Evolutionary conservation across 2,113 vertebrate genomes (phyloP).

Genomic region (Xenus cinereus): DNA sequence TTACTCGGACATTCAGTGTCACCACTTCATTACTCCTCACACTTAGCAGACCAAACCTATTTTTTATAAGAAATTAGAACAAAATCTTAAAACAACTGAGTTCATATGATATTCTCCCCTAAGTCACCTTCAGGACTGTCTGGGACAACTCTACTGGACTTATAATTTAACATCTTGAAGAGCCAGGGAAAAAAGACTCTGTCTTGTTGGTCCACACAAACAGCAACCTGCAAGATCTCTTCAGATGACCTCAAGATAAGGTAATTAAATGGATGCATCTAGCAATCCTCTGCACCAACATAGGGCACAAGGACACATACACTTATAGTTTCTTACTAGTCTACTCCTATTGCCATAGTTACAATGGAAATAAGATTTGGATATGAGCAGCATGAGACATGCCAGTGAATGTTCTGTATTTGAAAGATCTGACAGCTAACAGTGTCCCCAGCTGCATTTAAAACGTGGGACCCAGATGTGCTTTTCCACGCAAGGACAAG

Average conservation of each 20-base stretch:
- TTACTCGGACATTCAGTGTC: neutral
- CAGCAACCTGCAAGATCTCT: neutral
- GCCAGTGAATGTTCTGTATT: neutral
- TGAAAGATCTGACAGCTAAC: slow-evolving; percentile 12
- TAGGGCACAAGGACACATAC: neutral
- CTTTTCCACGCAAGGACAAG: neutral
- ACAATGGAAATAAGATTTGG: neutral
- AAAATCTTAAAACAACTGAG: neutral
- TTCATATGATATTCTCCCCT: neutral
- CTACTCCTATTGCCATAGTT: slow-evolving; percentile 13
- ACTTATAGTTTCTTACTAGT: neutral
- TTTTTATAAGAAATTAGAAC: neutral
- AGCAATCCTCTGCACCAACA: neutral
- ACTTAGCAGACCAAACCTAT: neutral
- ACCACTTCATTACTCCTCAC: neutral
- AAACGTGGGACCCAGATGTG: neutral
- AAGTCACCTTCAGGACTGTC: neutral
- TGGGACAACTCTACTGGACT: neutral
- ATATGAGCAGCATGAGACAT: neutral
- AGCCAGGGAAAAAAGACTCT: neutral
- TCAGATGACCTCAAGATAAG: neutral
- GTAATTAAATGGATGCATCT: neutral
- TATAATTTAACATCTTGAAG: neutral
- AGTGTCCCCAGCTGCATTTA: neutral
- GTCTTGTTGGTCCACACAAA: neutral